Evolutionary conservation across 2,888 invertebrate species (phyloP), one percentile per base, ranked within the genome.

Genomic region (Labia minor): DNA sequence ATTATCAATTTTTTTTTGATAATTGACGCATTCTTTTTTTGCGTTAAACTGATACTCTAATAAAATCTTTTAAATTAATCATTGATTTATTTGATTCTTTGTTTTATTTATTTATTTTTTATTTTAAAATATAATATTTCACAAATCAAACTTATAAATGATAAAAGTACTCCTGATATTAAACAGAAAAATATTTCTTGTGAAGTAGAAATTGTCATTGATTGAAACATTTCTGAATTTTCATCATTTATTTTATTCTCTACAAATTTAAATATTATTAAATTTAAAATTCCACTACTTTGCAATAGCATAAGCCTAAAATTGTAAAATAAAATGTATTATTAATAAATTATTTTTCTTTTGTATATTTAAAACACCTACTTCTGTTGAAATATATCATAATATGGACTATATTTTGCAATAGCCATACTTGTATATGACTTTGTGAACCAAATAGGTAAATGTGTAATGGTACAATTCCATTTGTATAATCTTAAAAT

Each of bases 1-100:
- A 49, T 49, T 49, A 49, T 49, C 49, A 49, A 49, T 49, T 49
- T 49, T 49, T 33, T 49, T 49, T 49, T 49, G 49, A 49, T 49
- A 49, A 49, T 49, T 49, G 4, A 11, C 49, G 49, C 49, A 49
- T n/a, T 49, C 3, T n/a, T n/a, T n/a, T 26, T 49, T 49, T 49
- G 49, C 49, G 49, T 26, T 26, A 6, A 49, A 49, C 49, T 49
- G 49, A 49, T n/a, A 49, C 8, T 49, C n/a, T 49, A 49, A 49
- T 49, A 49, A 49, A 49, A n/a, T 3, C 49, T 49, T 49, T 49
- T 49, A 49, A 49, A 11, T 49, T 49, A 49, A 8, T 33, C 33
- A 16, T 49, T 49, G 3, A 10, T 8, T 49, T 49, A 49, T 49
- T 10, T 49, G 3, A 49, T 49, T 49, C 14, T 49, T 10, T n/a